Base-by-base conservation (phyloP, 2,888 invertebrate genomes). In the Rotaria socialis region DNA sequence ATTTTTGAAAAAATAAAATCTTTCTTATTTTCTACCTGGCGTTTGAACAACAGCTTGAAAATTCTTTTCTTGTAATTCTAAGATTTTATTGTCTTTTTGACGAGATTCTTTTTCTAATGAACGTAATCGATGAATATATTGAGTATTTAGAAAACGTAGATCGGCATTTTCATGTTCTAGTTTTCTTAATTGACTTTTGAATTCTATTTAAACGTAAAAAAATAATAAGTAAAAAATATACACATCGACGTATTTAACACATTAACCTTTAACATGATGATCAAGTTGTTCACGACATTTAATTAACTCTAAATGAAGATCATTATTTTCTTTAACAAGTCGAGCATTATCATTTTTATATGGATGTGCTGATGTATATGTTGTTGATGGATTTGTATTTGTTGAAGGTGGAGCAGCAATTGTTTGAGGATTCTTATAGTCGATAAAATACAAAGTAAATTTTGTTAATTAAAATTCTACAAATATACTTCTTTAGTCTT, bases 401-500 rank as follows among this genome's bases (percentile, higher is more conserved):
- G 89, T 67, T 35, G 67, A 67, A 19, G 84, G 16, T 22, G 3
- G 8, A 27, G 84, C 0, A 16, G 19, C 35, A 52, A 24, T 24
- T 27, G 24, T 43, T 35, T 8, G 86, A 67, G 67, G 47, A 80
- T 80, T 47, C 80, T 80, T 19, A 74, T 22, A 74, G 1, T 10
- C 0, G 1, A 60, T 8, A 10, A 27, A 60, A 27, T 8, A 27
- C 11, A 11, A 11, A 22, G 22, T 55, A 19, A 6, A 22, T 55
- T 19, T 24, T 27, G 16, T 8, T 50, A 60, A n/a, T 19, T 24
- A 60, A 60, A 60, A 27, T 35, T 67, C 16, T n/a, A 35, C 58
- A 19, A 27, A n/a, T 14, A n/a, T 27, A 85, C 87, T 87, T 94
- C 93, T 93, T 96, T 96, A 88, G 95, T 94, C 91, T 95, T 94